Conservation (phyloP, 2,797 vertebrate genomes). For the Sebastolobus altivelis region DNA sequence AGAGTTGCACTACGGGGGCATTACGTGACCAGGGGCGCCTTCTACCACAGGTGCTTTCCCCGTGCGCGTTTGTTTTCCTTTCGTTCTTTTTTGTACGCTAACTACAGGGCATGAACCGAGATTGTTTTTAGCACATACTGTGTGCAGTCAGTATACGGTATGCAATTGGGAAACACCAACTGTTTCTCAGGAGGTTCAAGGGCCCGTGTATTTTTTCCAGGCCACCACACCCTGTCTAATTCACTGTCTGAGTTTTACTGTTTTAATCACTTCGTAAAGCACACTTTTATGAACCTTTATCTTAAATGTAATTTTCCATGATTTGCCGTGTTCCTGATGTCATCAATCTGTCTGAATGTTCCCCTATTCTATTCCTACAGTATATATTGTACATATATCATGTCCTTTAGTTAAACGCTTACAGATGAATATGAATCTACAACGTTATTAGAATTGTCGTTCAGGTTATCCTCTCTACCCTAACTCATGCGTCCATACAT, state of each 20-base stretch:
- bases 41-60: fast-evolving
- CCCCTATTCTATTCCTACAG: background rate
- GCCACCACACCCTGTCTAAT: constrained; percentile 17
- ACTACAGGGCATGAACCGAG: background rate
- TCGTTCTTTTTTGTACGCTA: no score
- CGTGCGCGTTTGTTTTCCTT: no score
- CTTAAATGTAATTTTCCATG: background rate
- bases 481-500: background rate
- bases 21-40: no score
- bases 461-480: background rate
- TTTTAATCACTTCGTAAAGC: constrained; percentile 9
- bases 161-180: background rate
- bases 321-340: background rate
- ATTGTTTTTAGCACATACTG: background rate
- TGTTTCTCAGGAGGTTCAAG: background rate
- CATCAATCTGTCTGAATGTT: background rate
- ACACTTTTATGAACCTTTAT: background rate
- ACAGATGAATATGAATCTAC: background rate
- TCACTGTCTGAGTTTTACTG: constrained; percentile 1
- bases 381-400: background rate
- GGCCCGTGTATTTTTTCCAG: background rate
- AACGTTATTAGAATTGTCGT: background rate
- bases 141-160: background rate
- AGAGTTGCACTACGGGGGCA: no score
- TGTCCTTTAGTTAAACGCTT: background rate